These are phyloP conservation scores for Strigamia maritima DNA, from an alignment of 2,888 invertebrate species.

Conservation along the genomic window DNA sequence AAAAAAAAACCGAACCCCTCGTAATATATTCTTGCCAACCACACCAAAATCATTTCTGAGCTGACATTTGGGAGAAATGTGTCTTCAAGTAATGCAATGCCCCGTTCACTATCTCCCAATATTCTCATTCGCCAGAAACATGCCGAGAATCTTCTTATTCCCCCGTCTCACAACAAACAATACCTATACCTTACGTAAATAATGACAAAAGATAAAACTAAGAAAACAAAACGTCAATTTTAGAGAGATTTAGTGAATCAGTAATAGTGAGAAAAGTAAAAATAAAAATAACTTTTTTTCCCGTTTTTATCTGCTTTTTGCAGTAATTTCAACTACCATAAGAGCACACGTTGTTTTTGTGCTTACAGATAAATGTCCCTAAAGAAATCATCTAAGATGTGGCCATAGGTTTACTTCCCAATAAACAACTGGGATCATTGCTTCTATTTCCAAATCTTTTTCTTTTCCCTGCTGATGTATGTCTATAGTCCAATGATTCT, in stretches of 20 bases:
- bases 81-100: not conserved
- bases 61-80: not conserved
- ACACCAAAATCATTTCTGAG: slow-evolving; percentile 12
- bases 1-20: not conserved
- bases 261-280: not conserved
- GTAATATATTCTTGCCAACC: not conserved
- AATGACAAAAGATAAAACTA: not conserved
- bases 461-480: not conserved
- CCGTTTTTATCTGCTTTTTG: not conserved
- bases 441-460: not conserved
- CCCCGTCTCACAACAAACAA: not conserved
- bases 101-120: not conserved
- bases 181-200: not conserved
- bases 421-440: not conserved
- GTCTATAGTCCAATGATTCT: not conserved
- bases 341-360: not conserved
- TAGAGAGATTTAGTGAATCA: not conserved
- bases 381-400: slow-evolving; percentile 26
- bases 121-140: slow-evolving; percentile 7
- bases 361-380: not conserved
- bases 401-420: slow-evolving; percentile 6
- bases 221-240: not conserved
- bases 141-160: slow-evolving; percentile 8
- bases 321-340: slow-evolving; percentile 1
- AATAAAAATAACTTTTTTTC: not conserved